A percentile compares a stretch with the other conserved stretches of the same genome.
phyloP scores from a whole-genome alignment of 2,888 invertebrate genomes.

The Hybos culiciformis region DNA sequence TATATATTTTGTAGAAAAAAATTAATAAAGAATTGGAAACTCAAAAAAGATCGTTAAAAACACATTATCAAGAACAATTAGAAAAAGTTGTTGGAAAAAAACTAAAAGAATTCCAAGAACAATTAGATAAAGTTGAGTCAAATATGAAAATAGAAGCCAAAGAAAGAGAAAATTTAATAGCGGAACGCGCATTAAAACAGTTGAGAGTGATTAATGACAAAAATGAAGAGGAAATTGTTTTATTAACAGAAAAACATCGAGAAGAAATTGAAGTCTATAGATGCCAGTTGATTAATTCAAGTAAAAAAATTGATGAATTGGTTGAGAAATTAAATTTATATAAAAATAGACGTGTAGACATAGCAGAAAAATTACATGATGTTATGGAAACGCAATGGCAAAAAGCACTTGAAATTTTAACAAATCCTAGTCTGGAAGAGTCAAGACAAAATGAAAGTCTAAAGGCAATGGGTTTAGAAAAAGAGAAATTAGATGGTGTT shows the following conservation, averaged over 20 bases:
- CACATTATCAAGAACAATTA: constrained; percentile 67
- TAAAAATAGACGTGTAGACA: constrained; percentile 42
- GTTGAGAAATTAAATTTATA: constrained; percentile 41
- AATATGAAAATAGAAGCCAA: constrained; percentile 49
- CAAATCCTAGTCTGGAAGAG: constrained; percentile 28
- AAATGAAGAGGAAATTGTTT: constrained; percentile 58
- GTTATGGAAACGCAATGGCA: constrained; percentile 73
- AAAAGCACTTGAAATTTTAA: constrained; percentile 57
- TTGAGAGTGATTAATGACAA: constrained; percentile 56
- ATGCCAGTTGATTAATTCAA: constrained; percentile 53
- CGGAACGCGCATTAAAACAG: constrained; percentile 58
- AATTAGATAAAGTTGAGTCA: constrained; percentile 55
- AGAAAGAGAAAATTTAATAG: constrained; percentile 48
- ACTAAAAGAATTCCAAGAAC: constrained; percentile 60
- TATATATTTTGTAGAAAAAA: constrained; percentile 29
- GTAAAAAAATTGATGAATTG: constrained; percentile 50
- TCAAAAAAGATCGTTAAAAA: constrained; percentile 52
- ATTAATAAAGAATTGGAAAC: constrained; percentile 44
- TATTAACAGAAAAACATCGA: constrained; percentile 62
- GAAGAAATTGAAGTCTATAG: constrained; percentile 64
- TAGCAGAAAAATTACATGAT: constrained; percentile 59
- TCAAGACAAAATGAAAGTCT: not conserved
- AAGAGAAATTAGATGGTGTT: constrained; percentile 14
- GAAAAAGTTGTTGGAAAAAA: constrained; percentile 64
- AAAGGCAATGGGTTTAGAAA: constrained; percentile 10